A percentile compares a stretch with the other conserved stretches of the same genome.
phyloP scores from a whole-genome alignment of 2,113 vertebrate genomes.

The cattle (Bos taurus) region DNA sequence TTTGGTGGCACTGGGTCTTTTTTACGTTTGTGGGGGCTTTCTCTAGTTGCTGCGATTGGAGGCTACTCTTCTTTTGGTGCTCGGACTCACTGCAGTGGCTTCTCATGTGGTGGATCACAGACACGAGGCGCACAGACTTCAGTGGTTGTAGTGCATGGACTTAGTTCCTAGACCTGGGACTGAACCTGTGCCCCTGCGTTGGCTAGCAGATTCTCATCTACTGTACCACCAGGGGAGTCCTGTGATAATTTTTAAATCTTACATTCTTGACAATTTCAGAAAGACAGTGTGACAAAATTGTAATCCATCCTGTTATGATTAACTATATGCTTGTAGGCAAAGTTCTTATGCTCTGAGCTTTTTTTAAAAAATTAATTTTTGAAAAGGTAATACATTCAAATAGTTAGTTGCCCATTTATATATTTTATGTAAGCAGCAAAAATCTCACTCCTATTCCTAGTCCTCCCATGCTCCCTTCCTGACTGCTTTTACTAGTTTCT shows the following conservation, averaged over 20 bases:
- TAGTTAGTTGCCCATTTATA: not conserved
- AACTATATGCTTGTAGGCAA: not conserved
- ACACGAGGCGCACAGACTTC: not conserved
- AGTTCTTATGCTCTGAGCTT: not conserved
- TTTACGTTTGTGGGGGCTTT: not conserved
- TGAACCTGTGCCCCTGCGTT: not conserved
- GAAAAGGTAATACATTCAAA: not conserved
- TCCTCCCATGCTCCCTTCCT: not conserved
- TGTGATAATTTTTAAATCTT: not conserved
- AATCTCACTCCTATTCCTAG: not conserved
- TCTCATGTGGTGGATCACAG: not conserved
- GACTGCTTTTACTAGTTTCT: not conserved
- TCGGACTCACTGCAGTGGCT: not conserved
- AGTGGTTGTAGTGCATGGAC: not conserved
- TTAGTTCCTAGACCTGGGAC: not conserved
- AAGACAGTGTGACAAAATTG: not conserved
- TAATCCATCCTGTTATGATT: not conserved
- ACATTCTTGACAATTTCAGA: conserved; percentile 27
- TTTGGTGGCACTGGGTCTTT: not conserved
- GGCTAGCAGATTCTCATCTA: not conserved
- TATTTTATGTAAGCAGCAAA: not conserved
- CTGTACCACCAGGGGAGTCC: not conserved
- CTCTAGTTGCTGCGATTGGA: not conserved
- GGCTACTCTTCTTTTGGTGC: not conserved
- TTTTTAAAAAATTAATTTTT: not conserved